Evolutionary conservation across 2,888 invertebrate species (phyloP).

Genomic region (Drosophila cracens): DNA sequence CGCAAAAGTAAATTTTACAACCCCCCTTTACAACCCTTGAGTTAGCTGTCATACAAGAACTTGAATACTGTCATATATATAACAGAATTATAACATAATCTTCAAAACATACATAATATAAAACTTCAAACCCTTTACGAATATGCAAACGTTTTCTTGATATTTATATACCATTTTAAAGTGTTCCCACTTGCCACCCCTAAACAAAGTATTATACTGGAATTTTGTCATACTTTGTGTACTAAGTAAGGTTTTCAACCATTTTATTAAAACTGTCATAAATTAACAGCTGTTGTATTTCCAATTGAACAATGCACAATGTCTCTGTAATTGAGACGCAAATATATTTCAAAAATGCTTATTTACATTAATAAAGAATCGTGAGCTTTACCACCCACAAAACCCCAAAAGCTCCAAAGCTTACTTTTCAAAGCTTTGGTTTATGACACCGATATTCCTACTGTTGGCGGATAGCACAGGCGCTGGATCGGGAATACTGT

Average conservation of each 20-base stretch:
- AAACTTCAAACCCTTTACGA: not conserved
- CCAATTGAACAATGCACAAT: not conserved
- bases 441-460: constrained; percentile 54
- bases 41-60: not conserved
- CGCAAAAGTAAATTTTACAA: not conserved
- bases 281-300: not conserved
- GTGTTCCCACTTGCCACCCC: not conserved
- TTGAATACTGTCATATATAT: not conserved
- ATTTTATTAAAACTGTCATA: not conserved
- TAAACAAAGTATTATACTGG: not conserved
- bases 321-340: constrained; percentile 14
- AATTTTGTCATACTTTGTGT: too few species aligned
- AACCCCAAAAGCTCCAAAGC: not conserved
- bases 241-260: not conserved
- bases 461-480: constrained; percentile 39
- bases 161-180: not conserved
- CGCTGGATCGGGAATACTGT: constrained; percentile 69
- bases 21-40: not conserved
- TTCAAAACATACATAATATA: not conserved
- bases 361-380: constrained; percentile 3
- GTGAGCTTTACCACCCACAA: constrained; percentile 1
- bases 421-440: constrained; percentile 67
- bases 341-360: constrained; percentile 19
- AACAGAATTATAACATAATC: not conserved
- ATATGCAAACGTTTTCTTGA: not conserved